These are phyloP conservation scores for Tachypleus tridentatus DNA, from an alignment of 1,140 invertebrate genomes.

Conservation along the genomic window DNA sequence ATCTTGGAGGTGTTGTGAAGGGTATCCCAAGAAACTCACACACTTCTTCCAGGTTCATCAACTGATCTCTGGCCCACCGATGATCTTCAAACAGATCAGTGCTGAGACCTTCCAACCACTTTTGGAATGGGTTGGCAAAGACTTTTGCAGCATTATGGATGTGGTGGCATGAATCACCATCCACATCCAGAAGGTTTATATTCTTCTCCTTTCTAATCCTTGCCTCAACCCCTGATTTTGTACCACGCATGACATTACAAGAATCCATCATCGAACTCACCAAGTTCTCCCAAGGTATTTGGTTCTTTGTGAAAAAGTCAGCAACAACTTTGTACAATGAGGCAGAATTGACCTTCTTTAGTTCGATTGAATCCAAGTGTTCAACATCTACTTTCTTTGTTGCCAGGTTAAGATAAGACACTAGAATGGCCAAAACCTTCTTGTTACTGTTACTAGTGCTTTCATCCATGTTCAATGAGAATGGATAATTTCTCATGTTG, in stretches of 20 bases:
- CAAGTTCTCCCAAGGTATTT: conserved; percentile 21
- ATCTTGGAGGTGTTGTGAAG: conserved; percentile 22
- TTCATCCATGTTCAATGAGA: no score
- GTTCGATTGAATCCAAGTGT: no score
- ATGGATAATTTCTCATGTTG: no score
- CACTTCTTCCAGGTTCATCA: conserved; percentile 20
- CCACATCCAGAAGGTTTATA: conserved; percentile 25
- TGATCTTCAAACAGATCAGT: conserved; percentile 25
- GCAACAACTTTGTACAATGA: no score
- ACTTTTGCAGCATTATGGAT: conserved; percentile 22
- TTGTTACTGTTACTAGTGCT: no score
- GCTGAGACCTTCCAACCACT: conserved; percentile 19
- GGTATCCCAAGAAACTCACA: conserved; percentile 20
- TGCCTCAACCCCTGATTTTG: conserved; percentile 25
- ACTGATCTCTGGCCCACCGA: conserved; percentile 24
- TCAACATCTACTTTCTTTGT: no score
- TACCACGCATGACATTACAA: conserved; percentile 27
- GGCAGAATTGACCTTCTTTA: no score
- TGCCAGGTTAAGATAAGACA: no score
- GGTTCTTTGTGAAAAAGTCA: no score
- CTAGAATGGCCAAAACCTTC: no score
- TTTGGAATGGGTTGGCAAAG: conserved; percentile 26
- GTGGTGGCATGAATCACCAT: conserved; percentile 28
- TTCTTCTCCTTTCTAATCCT: conserved; percentile 19
- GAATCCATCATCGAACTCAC: conserved; percentile 26